Base-by-base conservation (phyloP, 2,797 vertebrate species). In the Glyptemys insculpta region DNA sequence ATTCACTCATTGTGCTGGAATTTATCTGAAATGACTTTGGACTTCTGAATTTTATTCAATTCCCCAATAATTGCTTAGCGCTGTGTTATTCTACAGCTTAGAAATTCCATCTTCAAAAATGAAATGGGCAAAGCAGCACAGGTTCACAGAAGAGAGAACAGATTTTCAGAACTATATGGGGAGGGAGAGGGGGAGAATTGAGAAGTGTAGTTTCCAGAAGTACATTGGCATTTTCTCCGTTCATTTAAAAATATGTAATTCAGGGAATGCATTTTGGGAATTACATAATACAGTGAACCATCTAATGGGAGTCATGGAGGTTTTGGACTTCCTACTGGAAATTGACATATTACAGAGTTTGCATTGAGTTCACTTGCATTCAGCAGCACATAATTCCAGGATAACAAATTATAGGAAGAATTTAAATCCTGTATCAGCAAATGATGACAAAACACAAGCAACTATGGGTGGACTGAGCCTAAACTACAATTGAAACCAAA, bases 291-390 rank as follows among this genome's bases (percentile, higher is more conserved):
- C 95, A 96, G 94, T 44, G 59, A 54, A 95, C 78, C 81, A 88
- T 83, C 90, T 92, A 95, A 94, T 89, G 21, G 12, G 72, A 93
- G 95, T 87, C 95, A 94, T 7, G 50, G 79, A 91, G 90, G 92
- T 91, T 97, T 97, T 95, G 94, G 85, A 97, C 97, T 97, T 98
- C 94, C 92, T 96, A 59, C 68, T 94, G 94, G 97, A 98, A 98
- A 98, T 89, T 94, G 93, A 86, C 93, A 96, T 88, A 95, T 94
- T 96, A 88, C 89, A 91, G 80, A 91, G 95, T 96, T 96, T 94
- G 91, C 50, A 79, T 79, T 4, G 7, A 90, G 93, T 49, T 92
- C 72, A 37, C 92, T 94, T 97, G 97, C 87, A 96, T 86, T 96
- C 68, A 7, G 86, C 34, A 94, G 62, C 94, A 90, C 86, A 81